phyloP scores from a whole-genome alignment of 2,113 vertebrate species.

The Orycteropus afer region DNA sequence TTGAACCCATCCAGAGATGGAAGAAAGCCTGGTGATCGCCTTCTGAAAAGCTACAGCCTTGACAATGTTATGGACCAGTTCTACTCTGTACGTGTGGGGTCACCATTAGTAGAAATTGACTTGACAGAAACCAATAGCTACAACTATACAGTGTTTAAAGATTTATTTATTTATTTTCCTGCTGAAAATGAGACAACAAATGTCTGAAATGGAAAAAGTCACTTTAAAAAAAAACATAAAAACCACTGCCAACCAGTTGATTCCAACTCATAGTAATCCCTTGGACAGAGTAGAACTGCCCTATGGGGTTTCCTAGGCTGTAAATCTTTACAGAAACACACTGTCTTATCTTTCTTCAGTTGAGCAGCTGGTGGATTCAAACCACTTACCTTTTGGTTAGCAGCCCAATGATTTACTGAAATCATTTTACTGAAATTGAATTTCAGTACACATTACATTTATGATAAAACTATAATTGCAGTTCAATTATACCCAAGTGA shows the following conservation, averaged over 20 bases:
- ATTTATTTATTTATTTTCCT: not conserved
- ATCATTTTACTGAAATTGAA: not conserved
- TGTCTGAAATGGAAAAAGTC: not conserved
- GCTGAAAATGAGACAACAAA: not conserved
- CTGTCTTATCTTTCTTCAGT: no score
- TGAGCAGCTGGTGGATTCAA: no score
- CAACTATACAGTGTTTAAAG: not conserved
- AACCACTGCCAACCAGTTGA: no score
- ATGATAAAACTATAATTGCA: not conserved
- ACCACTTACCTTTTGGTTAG: no score
- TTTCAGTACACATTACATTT: not conserved
- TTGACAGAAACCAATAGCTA: not conserved
- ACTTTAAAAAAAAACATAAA: no score
- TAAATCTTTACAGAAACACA: no score
- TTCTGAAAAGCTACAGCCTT: not conserved
- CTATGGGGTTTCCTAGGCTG: no score
- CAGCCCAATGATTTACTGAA: no score
- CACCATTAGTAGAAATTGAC: not conserved
- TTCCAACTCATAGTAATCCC: no score
- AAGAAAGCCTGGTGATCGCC: no score
- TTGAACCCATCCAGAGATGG: no score
- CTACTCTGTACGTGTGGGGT: not conserved
- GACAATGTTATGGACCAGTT: not conserved
- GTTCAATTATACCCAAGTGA: not conserved
- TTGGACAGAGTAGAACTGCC: no score